Evolutionary conservation across 2,888 invertebrate genomes (phyloP), one percentile per base, ranked within the genome.

Genomic region (Aphrophora alni): DNA sequence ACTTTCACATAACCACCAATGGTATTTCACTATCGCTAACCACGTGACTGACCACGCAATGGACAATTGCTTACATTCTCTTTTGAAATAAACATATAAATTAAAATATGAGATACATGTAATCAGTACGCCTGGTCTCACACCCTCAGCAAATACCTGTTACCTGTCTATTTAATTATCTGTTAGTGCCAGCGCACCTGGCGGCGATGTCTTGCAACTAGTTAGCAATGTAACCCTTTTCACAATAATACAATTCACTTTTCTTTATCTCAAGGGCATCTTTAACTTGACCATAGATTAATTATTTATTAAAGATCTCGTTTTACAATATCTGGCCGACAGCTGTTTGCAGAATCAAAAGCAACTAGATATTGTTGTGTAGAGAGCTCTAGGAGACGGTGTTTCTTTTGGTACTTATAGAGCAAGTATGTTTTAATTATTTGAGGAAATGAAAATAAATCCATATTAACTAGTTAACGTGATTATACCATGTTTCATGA

Each of bases 211-310:
- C 21, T 59, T 21, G 21, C 59, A 59, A 59, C 59, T 59, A 21
- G 59, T 59, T 59, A 59, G 59, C 59, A 59, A 59, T 59, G 59
- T 59, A 59, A 59, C 59, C 59, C 21, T 59, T 59, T 59, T 59
- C 59, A 59, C 59, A 59, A 21, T 59, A 59, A 3, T 59, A 21
- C 59, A 59, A 21, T 59, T 59, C 59, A 59, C 59, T 59, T 59
- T 59, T 21, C 17, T 7, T 21, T 21, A 59, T 59, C 59, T 21
- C 59, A 59, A 59, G 59, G 59, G 59, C 59, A 59, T 59, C 59
- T 59, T 59, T 59, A 59, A 21, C 59, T 59, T 59, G 59, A 59
- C 59, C 59, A 21, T 21, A 21, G 59, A 21, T 59, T 59, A 59
- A 59, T 59, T 59, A 59, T 44, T 44, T 44, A 44, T 33, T 33